Base-by-base conservation (phyloP, 2,113 vertebrate genomes). In the Ictalurus punctatus region DNA sequence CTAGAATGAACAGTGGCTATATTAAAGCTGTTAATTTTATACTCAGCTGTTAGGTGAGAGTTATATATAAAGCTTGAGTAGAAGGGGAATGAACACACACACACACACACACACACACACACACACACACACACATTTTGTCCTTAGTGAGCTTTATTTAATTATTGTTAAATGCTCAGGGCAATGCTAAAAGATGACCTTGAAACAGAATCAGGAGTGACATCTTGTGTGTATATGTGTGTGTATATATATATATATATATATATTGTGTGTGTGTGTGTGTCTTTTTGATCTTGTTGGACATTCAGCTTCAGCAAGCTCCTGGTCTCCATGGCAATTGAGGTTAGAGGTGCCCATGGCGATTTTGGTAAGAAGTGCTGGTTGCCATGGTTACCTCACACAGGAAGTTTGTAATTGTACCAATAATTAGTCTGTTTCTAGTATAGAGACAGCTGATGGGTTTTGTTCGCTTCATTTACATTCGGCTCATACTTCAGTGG, bases 361-460 rank as follows among this genome's bases (percentile, higher is more conserved):
- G 21, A 58, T 81, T 85, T 67, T 84, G 54, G 40, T 30, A 10
- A 23, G 81, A 84, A n/a, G 86, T 83, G 48, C 52, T 44, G 19
- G 83, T 89, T 67, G 83, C 37, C 80, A 76, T 67, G 83, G 85
- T 89, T 85, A 89, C 90, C 14, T 82, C 21, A 37, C 81, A 83
- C 86, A 44, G 85, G 85, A 89, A 81, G 81, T 91, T 91, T 61
- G 25, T 73, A 73, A 69, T 71, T 48, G 52, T 37, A 44, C 37
- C 40, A 48, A 14, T 76, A 61, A 84, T 84, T 73, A 84, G 21
- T 25, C 14, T 10, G 37, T 83, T 37, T 61, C n/a, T 12, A 44
- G 27, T 76, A 7, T 37, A 19, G 59, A 73, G 69, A 14, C 76
- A 54, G 34, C 48, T 3, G 56, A 63, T 40, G 85, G 80, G 4